A percentile compares a stretch with the other conserved stretches of the same genome.
Conservation (phyloP, 2,888 invertebrate species). For the Osedax frankpressi region DNA sequence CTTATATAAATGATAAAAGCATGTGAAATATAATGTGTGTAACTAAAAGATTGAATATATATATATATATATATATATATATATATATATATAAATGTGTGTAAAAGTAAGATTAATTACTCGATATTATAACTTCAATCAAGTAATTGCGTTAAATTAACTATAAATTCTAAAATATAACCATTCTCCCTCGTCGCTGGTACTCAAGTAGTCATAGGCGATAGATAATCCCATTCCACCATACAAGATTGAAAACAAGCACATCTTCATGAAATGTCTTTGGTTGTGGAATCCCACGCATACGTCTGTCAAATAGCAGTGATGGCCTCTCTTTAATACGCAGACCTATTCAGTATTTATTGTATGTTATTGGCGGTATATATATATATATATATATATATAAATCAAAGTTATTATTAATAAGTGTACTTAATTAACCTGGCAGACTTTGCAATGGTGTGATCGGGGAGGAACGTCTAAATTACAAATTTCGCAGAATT, state of each 20-base stretch:
- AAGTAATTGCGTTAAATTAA: too few relatives aligned
- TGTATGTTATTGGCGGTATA: not conserved
- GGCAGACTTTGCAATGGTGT: not conserved
- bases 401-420: not conserved
- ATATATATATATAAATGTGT: too few relatives aligned
- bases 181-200: not conserved
- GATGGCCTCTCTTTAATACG: not conserved
- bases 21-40: too few relatives aligned
- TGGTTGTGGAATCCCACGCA: not conserved
- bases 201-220: not conserved
- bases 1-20: too few relatives aligned
- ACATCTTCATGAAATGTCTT: not conserved
- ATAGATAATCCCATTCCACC: not conserved
- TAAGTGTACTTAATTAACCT: not conserved
- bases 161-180: too few relatives aligned
- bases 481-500: not conserved
- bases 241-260: not conserved
- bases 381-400: not conserved
- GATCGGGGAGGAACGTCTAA: not conserved
- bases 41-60: too few relatives aligned
- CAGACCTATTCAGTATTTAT: not conserved
- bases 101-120: too few relatives aligned
- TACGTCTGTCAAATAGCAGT: not conserved
- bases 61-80: too few relatives aligned
- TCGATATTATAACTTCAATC: too few relatives aligned